Evolutionary conservation across 2,113 vertebrate species (phyloP).

Genomic region (Andinoacara biseriatus): DNA sequence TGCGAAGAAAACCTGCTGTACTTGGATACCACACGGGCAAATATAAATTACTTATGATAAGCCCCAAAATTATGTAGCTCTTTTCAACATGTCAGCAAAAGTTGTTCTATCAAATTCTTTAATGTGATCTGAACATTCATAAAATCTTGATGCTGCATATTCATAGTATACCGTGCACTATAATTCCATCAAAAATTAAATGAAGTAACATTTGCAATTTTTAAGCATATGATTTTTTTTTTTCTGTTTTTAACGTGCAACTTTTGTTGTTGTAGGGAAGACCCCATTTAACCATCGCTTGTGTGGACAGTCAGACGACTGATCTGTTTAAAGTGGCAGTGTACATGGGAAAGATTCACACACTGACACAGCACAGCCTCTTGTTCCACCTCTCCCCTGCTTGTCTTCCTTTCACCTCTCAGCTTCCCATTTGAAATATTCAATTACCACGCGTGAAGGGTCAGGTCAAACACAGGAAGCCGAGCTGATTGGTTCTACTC

Average conservation of each 20-base stretch:
- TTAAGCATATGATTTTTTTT: neutral
- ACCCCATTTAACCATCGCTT: neutral
- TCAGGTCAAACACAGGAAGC: constrained; percentile 82
- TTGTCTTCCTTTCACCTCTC: constrained; percentile 1
- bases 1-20: neutral
- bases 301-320: neutral
- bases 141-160: neutral
- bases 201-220: neutral
- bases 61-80: neutral
- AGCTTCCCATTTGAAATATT: constrained; percentile 71
- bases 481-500: constrained; percentile 78
- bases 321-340: neutral
- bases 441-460: constrained; percentile 71
- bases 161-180: neutral
- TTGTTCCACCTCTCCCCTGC: constrained; percentile 1
- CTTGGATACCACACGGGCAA: neutral
- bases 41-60: neutral
- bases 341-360: neutral
- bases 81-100: neutral
- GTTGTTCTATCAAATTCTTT: neutral
- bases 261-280: neutral
- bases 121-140: neutral
- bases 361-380: neutral
- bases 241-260: too few relatives aligned
- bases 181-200: neutral